phyloP scores from a whole-genome alignment of 2,888 invertebrate species.

The Ramazzottius varieornatus region DNA sequence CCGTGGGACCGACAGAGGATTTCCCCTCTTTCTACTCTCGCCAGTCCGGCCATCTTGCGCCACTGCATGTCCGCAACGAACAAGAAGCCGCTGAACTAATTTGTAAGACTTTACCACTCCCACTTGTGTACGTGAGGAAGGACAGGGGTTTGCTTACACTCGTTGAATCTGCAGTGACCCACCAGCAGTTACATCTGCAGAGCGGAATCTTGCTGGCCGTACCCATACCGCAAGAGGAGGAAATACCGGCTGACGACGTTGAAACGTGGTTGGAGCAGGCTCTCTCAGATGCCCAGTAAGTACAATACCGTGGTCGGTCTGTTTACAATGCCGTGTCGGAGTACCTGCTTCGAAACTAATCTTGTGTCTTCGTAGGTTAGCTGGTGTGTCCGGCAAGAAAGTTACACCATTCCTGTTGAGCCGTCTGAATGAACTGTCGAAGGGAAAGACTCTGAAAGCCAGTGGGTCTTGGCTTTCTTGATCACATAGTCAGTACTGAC shows the following conservation, averaged over 20 bases:
- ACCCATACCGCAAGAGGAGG: slow-evolving; percentile 45
- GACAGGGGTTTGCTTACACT: too few species aligned
- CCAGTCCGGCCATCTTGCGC: slow-evolving; percentile 42
- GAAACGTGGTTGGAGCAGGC: slow-evolving; percentile 25
- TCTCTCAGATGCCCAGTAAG: slow-evolving; percentile 28
- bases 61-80: slow-evolving; percentile 37
- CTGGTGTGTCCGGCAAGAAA: slow-evolving; percentile 46
- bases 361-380: slow-evolving; percentile 10
- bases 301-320: too few species aligned
- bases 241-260: slow-evolving; percentile 11
- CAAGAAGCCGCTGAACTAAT: slow-evolving; percentile 46
- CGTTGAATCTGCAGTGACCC: slow-evolving; percentile 11
- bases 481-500: not conserved
- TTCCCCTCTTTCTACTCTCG: slow-evolving; percentile 85
- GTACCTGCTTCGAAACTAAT: not conserved
- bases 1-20: slow-evolving; percentile 35
- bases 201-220: slow-evolving; percentile 51
- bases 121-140: too few species aligned
- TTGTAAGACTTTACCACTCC: slow-evolving; percentile 10
- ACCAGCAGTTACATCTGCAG: slow-evolving; percentile 16
- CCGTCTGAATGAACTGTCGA: slow-evolving; percentile 47
- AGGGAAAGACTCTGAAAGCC: slow-evolving; percentile 49
- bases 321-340: too few species aligned
- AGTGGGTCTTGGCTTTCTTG: slow-evolving; percentile 31
- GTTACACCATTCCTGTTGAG: slow-evolving; percentile 71